Conservation (phyloP, 2,888 invertebrate species). For the Drosophila rellima region DNA sequence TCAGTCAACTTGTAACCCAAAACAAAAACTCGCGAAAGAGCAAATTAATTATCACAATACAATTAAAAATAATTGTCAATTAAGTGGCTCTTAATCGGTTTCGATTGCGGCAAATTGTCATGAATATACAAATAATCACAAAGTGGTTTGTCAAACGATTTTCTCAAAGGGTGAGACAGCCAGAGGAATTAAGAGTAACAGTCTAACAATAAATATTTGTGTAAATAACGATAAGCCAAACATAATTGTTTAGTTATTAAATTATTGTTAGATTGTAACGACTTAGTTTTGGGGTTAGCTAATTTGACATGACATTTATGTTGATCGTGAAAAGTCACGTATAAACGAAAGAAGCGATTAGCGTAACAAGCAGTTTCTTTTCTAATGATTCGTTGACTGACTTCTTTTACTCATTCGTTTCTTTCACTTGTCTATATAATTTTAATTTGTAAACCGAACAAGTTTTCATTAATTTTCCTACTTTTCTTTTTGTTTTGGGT, state of each 20-base stretch:
- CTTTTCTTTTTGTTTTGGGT: too few relatives aligned
- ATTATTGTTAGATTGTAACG: background rate
- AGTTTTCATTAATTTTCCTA: background rate
- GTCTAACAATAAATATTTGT: background rate
- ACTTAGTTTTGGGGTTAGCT: background rate
- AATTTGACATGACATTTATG: background rate
- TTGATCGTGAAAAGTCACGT: background rate
- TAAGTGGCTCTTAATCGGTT: constrained; percentile 19
- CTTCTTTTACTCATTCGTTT: background rate
- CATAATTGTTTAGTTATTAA: background rate
- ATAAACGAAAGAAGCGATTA: background rate
- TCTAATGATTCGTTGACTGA: background rate
- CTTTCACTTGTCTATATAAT: background rate
- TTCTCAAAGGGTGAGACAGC: background rate
- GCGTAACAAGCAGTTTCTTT: background rate
- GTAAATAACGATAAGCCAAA: background rate
- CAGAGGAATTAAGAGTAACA: background rate
- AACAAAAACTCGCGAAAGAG: background rate
- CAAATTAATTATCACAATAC: constrained; percentile 15
- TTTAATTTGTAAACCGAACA: background rate
- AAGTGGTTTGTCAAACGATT: background rate
- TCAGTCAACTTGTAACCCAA: background rate
- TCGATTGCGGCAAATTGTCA: constrained; percentile 14
- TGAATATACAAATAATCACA: constrained; percentile 18
- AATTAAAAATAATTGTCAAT: constrained; percentile 20